Evolutionary conservation across 2,797 vertebrate species (phyloP), one percentile per base, ranked within the genome.

Genomic region (Rhinogobio ventralis): DNA sequence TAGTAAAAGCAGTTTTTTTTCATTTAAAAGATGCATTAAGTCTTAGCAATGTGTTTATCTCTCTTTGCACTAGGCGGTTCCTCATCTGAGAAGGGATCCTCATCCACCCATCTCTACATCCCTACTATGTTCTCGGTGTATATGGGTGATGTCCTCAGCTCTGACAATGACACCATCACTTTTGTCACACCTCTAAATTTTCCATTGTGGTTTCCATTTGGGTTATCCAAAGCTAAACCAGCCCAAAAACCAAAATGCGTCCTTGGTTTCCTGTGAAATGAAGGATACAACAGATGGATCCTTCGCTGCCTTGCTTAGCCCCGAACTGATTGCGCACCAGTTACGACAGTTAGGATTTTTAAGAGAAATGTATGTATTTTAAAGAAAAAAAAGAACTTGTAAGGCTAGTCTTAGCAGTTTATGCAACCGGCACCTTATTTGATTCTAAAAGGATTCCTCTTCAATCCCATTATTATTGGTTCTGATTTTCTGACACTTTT

Each of bases 181-280:
- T 74, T 90, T 88, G 66, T 90, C 76, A 93, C 85, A 14, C 91
- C 93, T 86, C 91, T 51, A 25, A 87, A 93, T 7, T 87, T 91
- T 68, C 93, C 94, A 89, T 90, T 72, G 10, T 89, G 86, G 60
- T 92, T 92, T 49, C 93, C 93, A 81, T 85, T 89, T 46, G 93
- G 88, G 55, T 82, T 90, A 81, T 94, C 93, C 57, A 93, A 89
- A 0, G 90, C 91, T 17, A 94, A 92, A 5, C 91, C 92, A 83
- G 91, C 93, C 93, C 94, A 93, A 2, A 89, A 87, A 0, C 92
- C 93, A 14, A 86, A 94, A 94, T 17, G 42, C 49, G n/a, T n/a
- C n/a, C n/a, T n/a, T n/a, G n/a, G n/a, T n/a, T n/a, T n/a, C n/a
- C n/a, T n/a, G 4, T n/a, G n/a, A n/a, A n/a, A n/a, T n/a, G n/a